Conservation (phyloP, 2,797 vertebrate species). For the Lophius americanus region DNA sequence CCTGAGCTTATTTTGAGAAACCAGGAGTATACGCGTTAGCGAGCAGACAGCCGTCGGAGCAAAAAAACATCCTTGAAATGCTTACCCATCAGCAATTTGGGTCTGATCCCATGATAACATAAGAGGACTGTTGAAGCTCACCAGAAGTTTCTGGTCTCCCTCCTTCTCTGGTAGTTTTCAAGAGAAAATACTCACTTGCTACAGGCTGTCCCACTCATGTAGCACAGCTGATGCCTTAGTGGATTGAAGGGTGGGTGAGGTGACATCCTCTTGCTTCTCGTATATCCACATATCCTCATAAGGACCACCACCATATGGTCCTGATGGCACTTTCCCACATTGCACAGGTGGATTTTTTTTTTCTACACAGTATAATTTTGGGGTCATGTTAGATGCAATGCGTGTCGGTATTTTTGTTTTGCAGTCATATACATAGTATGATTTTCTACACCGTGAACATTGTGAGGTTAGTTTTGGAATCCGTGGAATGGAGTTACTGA, state of each 20-base stretch:
- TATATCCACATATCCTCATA: conserved; percentile 68
- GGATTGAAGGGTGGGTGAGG: conserved; percentile 64
- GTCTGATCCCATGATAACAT: conserved; percentile 72
- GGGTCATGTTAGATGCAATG: conserved; percentile 41
- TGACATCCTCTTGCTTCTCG: conserved; percentile 66
- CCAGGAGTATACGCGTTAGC: conserved; percentile 57
- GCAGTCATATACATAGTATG: conserved; percentile 2
- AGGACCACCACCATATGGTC: conserved; percentile 80
- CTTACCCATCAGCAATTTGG: conserved; percentile 73
- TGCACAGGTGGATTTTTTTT: conserved; percentile 61
- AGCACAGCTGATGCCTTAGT: conserved; percentile 77
- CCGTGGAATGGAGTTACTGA: conserved; percentile 44
- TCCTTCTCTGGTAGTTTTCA: conserved; percentile 24
- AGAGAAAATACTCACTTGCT: conserved; percentile 65
- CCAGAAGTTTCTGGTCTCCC: conserved; percentile 47
- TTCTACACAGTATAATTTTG: conserved; percentile 49
- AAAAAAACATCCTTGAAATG: conserved; percentile 47
- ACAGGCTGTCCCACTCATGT: conserved; percentile 65
- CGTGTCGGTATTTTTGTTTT: conserved; percentile 18
- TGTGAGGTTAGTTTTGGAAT: conserved; percentile 14
- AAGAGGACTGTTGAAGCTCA: conserved; percentile 61
- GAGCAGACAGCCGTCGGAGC: conserved; percentile 61
- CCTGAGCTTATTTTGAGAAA: conserved; percentile 74
- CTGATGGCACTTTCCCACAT: conserved; percentile 55
- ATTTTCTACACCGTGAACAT: conserved; percentile 2